Percentiles rank a stretch among this genome's conserved stretches.
Conservation (phyloP, 2,888 invertebrate genomes). For the Epinotia ramella region DNA sequence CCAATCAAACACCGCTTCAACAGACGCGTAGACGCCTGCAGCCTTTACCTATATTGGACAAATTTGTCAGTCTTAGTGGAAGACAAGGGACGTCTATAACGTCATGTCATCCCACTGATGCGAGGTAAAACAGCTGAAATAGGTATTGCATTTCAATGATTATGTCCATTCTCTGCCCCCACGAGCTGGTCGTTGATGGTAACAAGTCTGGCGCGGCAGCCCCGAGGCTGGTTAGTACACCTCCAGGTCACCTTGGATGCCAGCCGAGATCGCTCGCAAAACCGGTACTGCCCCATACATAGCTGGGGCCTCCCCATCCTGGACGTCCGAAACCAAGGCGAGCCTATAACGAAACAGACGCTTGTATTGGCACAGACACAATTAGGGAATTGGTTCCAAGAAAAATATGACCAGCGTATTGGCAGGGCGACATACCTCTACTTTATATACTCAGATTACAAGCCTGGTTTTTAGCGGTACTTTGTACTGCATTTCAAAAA, state of each 20-base stretch:
- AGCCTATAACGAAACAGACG: conserved; percentile 12
- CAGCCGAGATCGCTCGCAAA: conserved; percentile 44
- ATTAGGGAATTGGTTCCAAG: too few relatives aligned
- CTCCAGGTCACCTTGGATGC: conserved; percentile 52
- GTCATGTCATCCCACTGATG: background rate
- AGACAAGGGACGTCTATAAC: background rate
- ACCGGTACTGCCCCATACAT: conserved; percentile 52
- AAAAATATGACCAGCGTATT: too few relatives aligned
- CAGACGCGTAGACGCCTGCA: background rate
- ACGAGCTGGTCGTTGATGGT: conserved; percentile 52
- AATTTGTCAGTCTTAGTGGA: background rate
- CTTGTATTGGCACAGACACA: background rate
- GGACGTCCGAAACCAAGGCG: conserved; percentile 49
- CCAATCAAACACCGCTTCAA: background rate
- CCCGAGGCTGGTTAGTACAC: conserved; percentile 53
- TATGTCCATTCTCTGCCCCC: conserved; percentile 50
- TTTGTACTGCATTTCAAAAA: too few relatives aligned
- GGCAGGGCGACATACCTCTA: conserved; percentile 7
- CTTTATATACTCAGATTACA: background rate
- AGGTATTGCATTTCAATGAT: conserved; percentile 48
- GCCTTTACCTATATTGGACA: background rate
- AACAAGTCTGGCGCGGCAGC: conserved; percentile 54
- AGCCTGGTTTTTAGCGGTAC: too few relatives aligned
- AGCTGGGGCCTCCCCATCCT: conserved; percentile 53
- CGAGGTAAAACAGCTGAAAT: background rate